Percentiles rank a stretch among this genome's conserved stretches.
Conservation (phyloP, 30 jellyfish, hydroid and myxozoan species). For the Pelagia noctiluca region DNA sequence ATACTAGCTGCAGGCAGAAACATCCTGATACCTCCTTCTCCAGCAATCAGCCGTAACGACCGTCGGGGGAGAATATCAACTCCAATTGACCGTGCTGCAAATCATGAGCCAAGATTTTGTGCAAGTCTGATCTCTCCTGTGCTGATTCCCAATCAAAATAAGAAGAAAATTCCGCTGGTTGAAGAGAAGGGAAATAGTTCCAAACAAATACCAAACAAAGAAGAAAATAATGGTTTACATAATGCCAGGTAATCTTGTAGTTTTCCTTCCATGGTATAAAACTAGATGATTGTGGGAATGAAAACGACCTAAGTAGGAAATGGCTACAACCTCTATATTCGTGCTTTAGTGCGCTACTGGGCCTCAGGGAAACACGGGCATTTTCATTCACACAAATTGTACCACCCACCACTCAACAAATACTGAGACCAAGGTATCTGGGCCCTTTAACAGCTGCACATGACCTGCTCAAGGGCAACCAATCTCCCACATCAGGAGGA, state of each 20-base stretch:
- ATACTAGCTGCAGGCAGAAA: background rate
- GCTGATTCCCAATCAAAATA: background rate
- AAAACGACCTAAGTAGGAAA: too few species aligned
- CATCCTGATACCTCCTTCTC: background rate
- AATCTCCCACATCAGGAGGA: too few species aligned
- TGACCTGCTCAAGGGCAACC: too few species aligned
- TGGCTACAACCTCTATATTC: too few species aligned
- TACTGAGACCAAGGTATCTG: too few species aligned
- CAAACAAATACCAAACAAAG: background rate
- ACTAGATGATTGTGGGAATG: too few species aligned
- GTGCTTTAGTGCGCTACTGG: too few species aligned
- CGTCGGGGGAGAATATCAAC: slow-evolving; percentile 47
- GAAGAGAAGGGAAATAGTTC: background rate
- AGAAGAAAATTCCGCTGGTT: background rate
- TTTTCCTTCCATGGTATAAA: too few species aligned
- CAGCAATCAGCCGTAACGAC: background rate
- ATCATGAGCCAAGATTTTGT: background rate
- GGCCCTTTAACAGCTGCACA: too few species aligned
- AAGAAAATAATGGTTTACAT: background rate
- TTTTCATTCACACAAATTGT: too few species aligned
- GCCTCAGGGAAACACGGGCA: too few species aligned
- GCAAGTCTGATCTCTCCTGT: slow-evolving; percentile 40
- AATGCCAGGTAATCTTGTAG: background rate
- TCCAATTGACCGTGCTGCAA: slow-evolving; percentile 25
- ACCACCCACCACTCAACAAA: too few species aligned